Evolutionary conservation across 2,113 vertebrate genomes (phyloP), one percentile per base, ranked within the genome.

Genomic region (Xyliphius kryptos): DNA sequence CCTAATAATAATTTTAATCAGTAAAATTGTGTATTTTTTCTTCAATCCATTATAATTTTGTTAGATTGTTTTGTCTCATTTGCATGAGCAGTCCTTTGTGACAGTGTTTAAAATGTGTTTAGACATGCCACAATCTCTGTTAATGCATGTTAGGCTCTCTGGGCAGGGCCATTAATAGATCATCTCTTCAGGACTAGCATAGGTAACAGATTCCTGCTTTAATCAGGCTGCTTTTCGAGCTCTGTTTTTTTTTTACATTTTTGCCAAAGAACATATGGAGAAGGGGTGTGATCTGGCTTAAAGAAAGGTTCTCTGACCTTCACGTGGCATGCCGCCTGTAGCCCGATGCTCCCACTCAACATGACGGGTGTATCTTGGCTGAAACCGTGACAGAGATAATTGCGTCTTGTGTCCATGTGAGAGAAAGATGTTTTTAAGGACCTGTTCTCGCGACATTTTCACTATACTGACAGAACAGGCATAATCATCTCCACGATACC

Each of bases 221-320:
- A n/a, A 81, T 81, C 69, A 80, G 74, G 67, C 64, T 70, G 71
- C 72, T 76, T 69, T 81, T 83, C 67, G 58, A 70, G 70, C 74
- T 73, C 78, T 79, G 73, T 63, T 74, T 69, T 66, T 65, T 73
- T 72, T 73, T 56, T n/a, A 55, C n/a, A n/a, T n/a, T n/a, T 66
- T 26, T 63, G 46, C 78, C 76, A 74, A 82, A 69, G 79, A 84
- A 81, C 77, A 79, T 74, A 78, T 77, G 77, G 76, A 80, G 78
- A 72, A 80, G 75, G 75, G 47, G 77, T 83, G 78, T 80, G 78
- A 82, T 84, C 83, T 80, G 82, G 82, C 82, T 78, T 77, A 77
- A 85, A 86, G 81, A 88, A 78, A 78, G 80, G 79, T 78, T 80
- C 79, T 78, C 77, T 86, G 86, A 86, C 86, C 86, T 85, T 86